A percentile compares a stretch with the other conserved stretches of the same genome.
phyloP scores from a whole-genome alignment of 64 coral and sea anemone species.

The Catalaphyllia jardinei region DNA sequence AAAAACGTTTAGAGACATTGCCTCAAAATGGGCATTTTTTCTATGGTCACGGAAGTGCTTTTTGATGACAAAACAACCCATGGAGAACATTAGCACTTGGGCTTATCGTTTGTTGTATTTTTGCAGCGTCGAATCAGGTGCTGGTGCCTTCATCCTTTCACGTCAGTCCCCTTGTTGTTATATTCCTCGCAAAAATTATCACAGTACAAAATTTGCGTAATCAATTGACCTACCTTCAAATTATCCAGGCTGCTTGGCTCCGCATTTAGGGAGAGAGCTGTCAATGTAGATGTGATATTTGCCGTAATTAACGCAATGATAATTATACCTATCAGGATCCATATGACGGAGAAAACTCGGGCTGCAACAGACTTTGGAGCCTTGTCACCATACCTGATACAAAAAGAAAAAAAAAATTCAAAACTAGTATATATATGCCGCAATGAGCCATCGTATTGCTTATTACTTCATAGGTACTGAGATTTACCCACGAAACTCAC shows the following conservation, averaged over 20 bases:
- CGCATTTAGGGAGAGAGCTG: background rate
- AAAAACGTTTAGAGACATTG: too few species aligned
- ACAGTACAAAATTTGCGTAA: background rate
- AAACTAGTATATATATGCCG: too few species aligned
- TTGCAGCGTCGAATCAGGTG: too few species aligned
- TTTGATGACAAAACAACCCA: too few species aligned
- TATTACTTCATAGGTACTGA: too few species aligned
- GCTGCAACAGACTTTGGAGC: constrained; percentile 27
- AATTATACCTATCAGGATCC: constrained; percentile 32
- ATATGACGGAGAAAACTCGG: constrained; percentile 42
- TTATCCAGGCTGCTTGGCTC: background rate
- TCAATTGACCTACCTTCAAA: background rate
- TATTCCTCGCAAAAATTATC: background rate
- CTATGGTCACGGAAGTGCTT: too few species aligned
- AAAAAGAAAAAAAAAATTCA: background rate
- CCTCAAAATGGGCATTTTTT: too few species aligned
- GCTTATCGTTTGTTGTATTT: too few species aligned
- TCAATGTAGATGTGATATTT: constrained; percentile 45
- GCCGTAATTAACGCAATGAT: constrained; percentile 30
- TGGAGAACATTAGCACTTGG: too few species aligned
- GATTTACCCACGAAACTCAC: too few species aligned
- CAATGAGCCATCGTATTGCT: too few species aligned
- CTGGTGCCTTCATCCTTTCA: background rate
- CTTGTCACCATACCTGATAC: constrained; percentile 46
- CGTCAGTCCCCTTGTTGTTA: background rate